phyloP scores from a whole-genome alignment of 1,140 invertebrate genomes.

The Mercenaria mercenaria region DNA sequence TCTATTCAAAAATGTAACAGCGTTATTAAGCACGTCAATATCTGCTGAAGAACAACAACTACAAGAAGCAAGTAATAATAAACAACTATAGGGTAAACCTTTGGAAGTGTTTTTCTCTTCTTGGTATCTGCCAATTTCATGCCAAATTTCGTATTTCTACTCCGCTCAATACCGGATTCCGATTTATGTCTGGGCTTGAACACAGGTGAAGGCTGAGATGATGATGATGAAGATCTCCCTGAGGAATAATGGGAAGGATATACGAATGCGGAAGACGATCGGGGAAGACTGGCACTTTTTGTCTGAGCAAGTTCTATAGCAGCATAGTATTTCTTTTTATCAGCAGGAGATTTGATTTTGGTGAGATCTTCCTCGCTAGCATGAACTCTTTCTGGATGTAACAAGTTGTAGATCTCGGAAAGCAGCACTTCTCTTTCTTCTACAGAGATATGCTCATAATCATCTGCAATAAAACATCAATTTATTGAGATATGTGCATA shows the following conservation, averaged over 20 bases:
- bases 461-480: slow-evolving; percentile 18
- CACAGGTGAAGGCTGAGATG: slow-evolving; percentile 16
- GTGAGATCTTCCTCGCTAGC: slow-evolving; percentile 61
- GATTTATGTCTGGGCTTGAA: slow-evolving; percentile 54
- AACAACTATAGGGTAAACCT: no score
- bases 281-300: slow-evolving; percentile 45
- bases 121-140: slow-evolving; percentile 11
- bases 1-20: no score
- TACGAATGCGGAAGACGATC: slow-evolving; percentile 28
- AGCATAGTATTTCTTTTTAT: slow-evolving; percentile 58
- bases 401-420: slow-evolving; percentile 47
- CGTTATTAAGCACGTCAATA: no score
- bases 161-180: slow-evolving; percentile 32
- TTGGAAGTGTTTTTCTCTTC: slow-evolving; percentile 51
- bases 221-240: slow-evolving; percentile 16
- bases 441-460: slow-evolving; percentile 56
- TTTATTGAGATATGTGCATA: no score
- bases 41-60: no score
- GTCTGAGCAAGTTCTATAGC: slow-evolving; percentile 61
- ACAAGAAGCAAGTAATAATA: no score
- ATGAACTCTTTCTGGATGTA: slow-evolving; percentile 34
- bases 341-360: slow-evolving; percentile 35
- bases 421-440: slow-evolving; percentile 53
- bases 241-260: not conserved
- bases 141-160: not conserved